phyloP scores from a whole-genome alignment of 2,888 invertebrate species.

The Microctonus hyperodae region DNA sequence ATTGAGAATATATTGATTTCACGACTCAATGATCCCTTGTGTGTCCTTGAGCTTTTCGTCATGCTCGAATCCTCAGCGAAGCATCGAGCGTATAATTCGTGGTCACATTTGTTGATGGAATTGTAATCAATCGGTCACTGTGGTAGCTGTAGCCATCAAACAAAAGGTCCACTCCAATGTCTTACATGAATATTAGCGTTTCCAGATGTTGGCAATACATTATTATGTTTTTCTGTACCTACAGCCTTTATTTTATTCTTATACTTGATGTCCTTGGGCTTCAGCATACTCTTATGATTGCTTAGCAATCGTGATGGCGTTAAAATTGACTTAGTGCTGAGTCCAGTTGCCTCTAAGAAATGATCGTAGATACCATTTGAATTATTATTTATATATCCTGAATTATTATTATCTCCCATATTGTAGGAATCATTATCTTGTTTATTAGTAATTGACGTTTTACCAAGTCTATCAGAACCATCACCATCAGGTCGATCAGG shows the following conservation, averaged over 20 bases:
- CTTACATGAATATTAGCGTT: slow-evolving; percentile 53
- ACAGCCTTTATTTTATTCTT: slow-evolving; percentile 73
- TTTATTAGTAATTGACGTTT: slow-evolving; percentile 57
- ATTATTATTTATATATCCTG: slow-evolving; percentile 59
- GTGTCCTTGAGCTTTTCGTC: slow-evolving; percentile 21
- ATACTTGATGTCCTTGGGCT: slow-evolving; percentile 81
- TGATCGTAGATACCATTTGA: slow-evolving; percentile 70
- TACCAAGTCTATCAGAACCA: slow-evolving; percentile 56
- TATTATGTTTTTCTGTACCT: slow-evolving; percentile 63
- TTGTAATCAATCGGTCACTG: slow-evolving; percentile 30
- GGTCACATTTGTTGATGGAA: slow-evolving; percentile 15
- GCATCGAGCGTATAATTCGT: slow-evolving; percentile 26
- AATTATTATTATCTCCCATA: slow-evolving; percentile 58
- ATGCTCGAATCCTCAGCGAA: slow-evolving; percentile 23
- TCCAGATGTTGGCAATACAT: slow-evolving; percentile 51
- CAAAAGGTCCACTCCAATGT: slow-evolving; percentile 65
- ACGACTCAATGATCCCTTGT: slow-evolving; percentile 22
- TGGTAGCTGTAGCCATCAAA: slow-evolving; percentile 58
- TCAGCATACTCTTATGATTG: slow-evolving; percentile 78
- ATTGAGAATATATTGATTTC: slow-evolving; percentile 19
- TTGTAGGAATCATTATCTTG: slow-evolving; percentile 58
- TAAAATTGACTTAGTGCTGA: slow-evolving; percentile 78
- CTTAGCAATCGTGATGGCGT: slow-evolving; percentile 74
- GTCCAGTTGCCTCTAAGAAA: slow-evolving; percentile 80
- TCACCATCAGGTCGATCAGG: slow-evolving; percentile 57